Evolutionary conservation across 2,797 vertebrate species (phyloP).

Genomic region (Myiotriccus ornatus): DNA sequence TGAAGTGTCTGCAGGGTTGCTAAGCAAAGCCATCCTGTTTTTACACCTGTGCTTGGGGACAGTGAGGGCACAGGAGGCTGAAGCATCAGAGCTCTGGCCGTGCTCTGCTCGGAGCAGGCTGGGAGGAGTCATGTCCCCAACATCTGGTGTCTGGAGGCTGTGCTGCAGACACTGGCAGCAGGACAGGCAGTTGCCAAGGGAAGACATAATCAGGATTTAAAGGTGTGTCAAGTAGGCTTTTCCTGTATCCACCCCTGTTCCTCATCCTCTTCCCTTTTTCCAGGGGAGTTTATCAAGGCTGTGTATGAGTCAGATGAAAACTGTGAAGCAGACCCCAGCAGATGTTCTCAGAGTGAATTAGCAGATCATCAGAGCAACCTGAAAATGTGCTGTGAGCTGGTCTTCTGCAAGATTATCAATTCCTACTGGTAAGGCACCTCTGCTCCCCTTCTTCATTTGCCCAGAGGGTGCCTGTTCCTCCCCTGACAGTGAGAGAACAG

Average conservation of each 20-base stretch:
- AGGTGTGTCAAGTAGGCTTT: constrained; percentile 36
- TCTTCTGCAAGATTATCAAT: constrained; percentile 98
- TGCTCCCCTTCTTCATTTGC: not conserved
- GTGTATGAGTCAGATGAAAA: constrained; percentile 96
- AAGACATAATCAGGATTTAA: constrained; percentile 45
- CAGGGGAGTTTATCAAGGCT: constrained; percentile 95
- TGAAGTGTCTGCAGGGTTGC: not conserved
- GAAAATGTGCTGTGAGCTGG: constrained; percentile 97
- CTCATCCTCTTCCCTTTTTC: constrained; percentile 27
- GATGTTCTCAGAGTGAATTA: constrained; percentile 83
- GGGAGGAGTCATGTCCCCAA: not conserved
- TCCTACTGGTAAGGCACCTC: constrained; percentile 88
- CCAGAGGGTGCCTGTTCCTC: not conserved
- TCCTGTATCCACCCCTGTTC: not conserved
- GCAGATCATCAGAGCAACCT: constrained; percentile 92
- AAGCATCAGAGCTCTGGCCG: not conserved
- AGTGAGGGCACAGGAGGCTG: not conserved
- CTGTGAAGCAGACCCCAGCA: constrained; percentile 94
- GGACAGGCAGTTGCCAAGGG: not conserved
- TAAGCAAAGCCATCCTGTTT: not conserved
- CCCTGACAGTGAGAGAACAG: not conserved
- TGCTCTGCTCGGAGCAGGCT: not conserved
- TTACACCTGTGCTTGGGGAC: not conserved
- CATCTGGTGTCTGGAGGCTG: constrained; percentile 31
- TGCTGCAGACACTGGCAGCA: not conserved